Conservation (phyloP, 2,797 vertebrate genomes). For the Synanceia verrucosa region DNA sequence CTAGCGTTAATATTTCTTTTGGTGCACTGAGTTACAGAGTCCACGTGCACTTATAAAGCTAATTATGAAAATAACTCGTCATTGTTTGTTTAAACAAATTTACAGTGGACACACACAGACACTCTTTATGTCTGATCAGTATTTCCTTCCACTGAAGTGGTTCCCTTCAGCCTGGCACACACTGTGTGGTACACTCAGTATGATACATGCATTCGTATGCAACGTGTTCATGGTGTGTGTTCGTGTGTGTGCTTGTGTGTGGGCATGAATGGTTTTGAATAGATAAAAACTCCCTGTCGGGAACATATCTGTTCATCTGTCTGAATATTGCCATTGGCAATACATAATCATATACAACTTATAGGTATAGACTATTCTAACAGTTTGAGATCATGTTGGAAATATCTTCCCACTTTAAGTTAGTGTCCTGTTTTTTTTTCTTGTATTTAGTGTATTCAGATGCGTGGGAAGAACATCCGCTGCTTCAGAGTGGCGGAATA, state of each 20-base stretch:
- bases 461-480: background rate
- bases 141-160: background rate
- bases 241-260: background rate
- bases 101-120: background rate
- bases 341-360: background rate
- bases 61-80: background rate
- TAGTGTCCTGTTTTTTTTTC: too few species aligned
- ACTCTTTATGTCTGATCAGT: background rate
- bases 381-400: background rate
- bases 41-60: background rate
- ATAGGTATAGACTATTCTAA: background rate
- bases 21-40: background rate
- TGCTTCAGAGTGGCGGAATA: background rate
- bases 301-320: conserved; percentile 5
- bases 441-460: background rate
- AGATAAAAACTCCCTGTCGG: conserved; percentile 1
- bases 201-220: conserved; percentile 18
- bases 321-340: background rate
- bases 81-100: conserved; percentile 41
- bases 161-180: background rate
- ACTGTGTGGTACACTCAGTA: background rate
- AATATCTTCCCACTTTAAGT: background rate
- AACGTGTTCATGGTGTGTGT: conserved; percentile 18
- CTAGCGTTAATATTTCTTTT: background rate
- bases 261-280: conserved; percentile 5